phyloP scores from a whole-genome alignment of 2,113 vertebrate genomes.

The Oxyura jamaicensis region DNA sequence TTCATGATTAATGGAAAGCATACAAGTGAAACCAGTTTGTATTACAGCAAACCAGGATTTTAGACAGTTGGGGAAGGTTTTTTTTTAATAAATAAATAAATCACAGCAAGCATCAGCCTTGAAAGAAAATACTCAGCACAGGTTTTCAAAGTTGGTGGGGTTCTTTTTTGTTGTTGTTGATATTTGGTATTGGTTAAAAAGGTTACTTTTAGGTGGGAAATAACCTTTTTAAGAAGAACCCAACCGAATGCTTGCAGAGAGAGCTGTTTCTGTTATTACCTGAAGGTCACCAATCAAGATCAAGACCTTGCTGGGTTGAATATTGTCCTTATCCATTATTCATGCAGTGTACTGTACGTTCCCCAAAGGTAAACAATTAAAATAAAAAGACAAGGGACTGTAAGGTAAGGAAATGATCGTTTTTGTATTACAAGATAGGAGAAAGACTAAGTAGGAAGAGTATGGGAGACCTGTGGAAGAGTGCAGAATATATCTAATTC shows the following conservation, averaged over 20 bases:
- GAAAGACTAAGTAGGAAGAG: background rate
- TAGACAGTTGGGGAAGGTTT: background rate
- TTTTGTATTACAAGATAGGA: background rate
- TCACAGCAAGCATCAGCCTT: background rate
- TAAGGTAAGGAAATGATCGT: background rate
- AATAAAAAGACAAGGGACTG: background rate
- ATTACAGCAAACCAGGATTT: background rate
- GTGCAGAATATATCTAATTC: background rate
- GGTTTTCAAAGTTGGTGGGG: background rate
- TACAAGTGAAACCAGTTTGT: background rate
- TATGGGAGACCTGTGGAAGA: background rate
- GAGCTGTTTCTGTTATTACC: background rate
- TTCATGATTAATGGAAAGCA: constrained; percentile 25
- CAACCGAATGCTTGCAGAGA: background rate
- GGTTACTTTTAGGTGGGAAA: background rate
- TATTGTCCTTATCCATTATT: background rate
- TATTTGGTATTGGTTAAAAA: background rate
- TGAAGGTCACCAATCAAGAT: background rate
- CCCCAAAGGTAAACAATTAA: background rate
- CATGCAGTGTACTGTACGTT: background rate
- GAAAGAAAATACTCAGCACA: background rate
- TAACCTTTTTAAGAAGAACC: background rate
- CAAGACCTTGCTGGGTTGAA: background rate
- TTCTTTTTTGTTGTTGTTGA: no score
- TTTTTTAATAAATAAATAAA: background rate